phyloP scores from a whole-genome alignment of 2,113 vertebrate genomes.

The Desmodus rotundus region DNA sequence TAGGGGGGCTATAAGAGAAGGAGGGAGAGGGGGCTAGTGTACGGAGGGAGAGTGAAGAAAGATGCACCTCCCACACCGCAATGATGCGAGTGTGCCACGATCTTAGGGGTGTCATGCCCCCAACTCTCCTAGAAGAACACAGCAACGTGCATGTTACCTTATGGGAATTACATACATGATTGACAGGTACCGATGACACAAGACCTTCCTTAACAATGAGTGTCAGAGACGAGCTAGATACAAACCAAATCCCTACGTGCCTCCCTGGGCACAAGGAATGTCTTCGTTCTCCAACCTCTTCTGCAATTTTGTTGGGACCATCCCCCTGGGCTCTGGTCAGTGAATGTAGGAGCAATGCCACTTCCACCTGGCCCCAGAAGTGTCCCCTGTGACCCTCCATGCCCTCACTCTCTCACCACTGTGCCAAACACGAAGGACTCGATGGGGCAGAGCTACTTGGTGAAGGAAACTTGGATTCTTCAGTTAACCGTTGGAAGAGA shows the following conservation, averaged over 20 bases:
- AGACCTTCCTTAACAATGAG: background rate
- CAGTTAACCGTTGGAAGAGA: background rate
- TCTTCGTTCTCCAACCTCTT: background rate
- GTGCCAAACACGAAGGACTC: background rate
- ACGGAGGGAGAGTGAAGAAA: background rate
- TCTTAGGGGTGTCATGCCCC: no score
- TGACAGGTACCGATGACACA: background rate
- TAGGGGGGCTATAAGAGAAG: background rate
- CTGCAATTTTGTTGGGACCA: background rate
- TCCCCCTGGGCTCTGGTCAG: background rate
- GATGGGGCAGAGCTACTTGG: background rate
- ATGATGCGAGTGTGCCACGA: accelerated
- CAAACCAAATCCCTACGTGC: background rate
- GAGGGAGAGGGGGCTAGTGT: accelerated
- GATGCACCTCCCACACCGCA: accelerated
- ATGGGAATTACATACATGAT: background rate
- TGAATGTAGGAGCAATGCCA: background rate
- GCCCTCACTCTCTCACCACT: background rate
- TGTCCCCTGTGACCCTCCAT: background rate
- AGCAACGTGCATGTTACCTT: background rate
- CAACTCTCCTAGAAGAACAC: background rate
- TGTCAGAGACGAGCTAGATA: background rate
- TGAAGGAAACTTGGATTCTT: background rate
- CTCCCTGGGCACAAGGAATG: background rate
- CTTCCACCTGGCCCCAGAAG: background rate